A percentile compares a stretch with the other conserved stretches of the same genome.
Conservation (phyloP, 30 jellyfish, hydroid and myxozoan species). For the Sanderia malayensis region DNA sequence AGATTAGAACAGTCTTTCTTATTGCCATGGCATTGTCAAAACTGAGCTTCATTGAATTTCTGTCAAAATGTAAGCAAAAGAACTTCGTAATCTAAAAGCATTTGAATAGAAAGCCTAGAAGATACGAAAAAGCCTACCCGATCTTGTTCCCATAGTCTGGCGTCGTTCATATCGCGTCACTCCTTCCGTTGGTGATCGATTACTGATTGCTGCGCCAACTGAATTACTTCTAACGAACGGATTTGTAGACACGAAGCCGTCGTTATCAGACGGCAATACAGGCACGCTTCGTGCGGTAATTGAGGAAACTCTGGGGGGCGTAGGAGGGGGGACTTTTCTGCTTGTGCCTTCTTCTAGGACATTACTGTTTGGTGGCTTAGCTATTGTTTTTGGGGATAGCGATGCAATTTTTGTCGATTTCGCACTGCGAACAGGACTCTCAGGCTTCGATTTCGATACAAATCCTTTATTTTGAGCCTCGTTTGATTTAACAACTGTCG, state of each 20-base stretch:
- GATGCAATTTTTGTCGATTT: constrained; percentile 9
- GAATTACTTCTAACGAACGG: constrained; percentile 44
- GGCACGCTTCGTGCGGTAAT: constrained; percentile 68
- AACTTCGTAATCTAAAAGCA: too few relatives aligned
- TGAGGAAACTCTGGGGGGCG: constrained; percentile 93
- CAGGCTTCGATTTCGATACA: constrained; percentile 24
- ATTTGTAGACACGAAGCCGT: constrained; percentile 9
- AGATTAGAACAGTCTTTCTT: neutral
- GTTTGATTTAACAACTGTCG: constrained; percentile 6
- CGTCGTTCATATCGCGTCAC: constrained; percentile 44
- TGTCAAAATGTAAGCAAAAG: too few relatives aligned
- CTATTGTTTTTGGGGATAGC: constrained; percentile 13
- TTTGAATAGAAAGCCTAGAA: too few relatives aligned
- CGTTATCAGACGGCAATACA: constrained; percentile 48
- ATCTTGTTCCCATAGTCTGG: constrained; percentile 27
- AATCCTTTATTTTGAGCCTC: constrained; percentile 23
- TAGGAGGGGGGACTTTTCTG: constrained; percentile 84
- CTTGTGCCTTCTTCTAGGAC: neutral
- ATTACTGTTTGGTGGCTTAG: neutral
- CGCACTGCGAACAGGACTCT: constrained; percentile 20
- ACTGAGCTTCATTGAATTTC: too few relatives aligned
- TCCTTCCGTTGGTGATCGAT: constrained; percentile 7
- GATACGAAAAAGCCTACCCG: constrained; percentile 11
- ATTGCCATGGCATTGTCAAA: neutral
- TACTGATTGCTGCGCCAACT: constrained; percentile 36